Percentiles rank a stretch among this genome's conserved stretches.
Evolutionary conservation across 2,888 invertebrate species (phyloP).

Genomic region (Globia sparganii): DNA sequence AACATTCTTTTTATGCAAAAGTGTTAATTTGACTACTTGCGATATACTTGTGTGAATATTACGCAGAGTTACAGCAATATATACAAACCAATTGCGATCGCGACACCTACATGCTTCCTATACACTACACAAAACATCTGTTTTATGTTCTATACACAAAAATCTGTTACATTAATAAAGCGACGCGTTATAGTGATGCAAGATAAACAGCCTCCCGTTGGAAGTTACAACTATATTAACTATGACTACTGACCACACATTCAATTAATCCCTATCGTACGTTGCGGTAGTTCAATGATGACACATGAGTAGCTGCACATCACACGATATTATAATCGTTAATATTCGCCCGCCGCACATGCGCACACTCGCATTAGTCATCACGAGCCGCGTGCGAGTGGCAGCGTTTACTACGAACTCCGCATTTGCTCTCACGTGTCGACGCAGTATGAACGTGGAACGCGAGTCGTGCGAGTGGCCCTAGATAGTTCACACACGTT

Average conservation of each 20-base stretch:
- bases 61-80: constrained; percentile 35
- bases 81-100: constrained; percentile 50
- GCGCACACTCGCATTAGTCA: background rate
- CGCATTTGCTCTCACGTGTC: background rate
- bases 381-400: background rate
- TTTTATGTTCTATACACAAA: constrained; percentile 22
- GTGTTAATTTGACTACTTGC: constrained; percentile 23
- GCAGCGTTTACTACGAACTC: background rate
- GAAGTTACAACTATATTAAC: background rate
- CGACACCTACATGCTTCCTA: constrained; percentile 17
- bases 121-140: constrained; percentile 7
- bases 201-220: constrained; percentile 3
- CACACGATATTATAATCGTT: background rate
- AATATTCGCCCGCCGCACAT: background rate
- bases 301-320: constrained; percentile 13
- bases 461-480: background rate
- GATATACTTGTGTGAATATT: constrained; percentile 8
- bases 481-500: background rate
- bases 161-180: constrained; percentile 25
- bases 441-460: background rate
- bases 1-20: constrained; percentile 7
- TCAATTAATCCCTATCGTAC: constrained; percentile 21
- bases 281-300: constrained; percentile 25
- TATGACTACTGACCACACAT: constrained; percentile 26
- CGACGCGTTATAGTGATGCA: constrained; percentile 42